These are phyloP conservation scores for Saiga tatarica DNA, from an alignment of 2,113 vertebrate species.

Conservation along the genomic window DNA sequence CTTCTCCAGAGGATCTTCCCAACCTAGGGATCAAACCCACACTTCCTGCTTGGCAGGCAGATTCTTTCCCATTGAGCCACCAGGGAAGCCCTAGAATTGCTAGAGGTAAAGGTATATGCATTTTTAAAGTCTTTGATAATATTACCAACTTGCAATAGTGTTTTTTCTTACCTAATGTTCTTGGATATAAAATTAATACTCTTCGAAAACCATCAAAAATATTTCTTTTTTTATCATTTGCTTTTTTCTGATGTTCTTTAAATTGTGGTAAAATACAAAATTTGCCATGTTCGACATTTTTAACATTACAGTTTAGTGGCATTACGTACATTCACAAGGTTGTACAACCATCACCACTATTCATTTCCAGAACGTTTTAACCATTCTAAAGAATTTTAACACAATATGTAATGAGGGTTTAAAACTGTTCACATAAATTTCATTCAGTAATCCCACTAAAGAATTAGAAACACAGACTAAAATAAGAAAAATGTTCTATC, in stretches of 20 bases:
- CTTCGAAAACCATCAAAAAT: neutral
- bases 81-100: neutral
- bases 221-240: neutral
- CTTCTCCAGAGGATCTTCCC: neutral
- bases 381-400: neutral
- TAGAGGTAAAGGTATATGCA: neutral
- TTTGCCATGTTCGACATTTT: neutral
- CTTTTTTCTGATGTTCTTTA: neutral
- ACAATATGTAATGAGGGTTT: neutral
- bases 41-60: neutral
- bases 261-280: neutral
- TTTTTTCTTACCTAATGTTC: neutral
- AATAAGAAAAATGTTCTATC: neutral
- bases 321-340: neutral
- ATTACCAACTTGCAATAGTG: neutral
- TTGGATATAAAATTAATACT: slow-evolving; percentile 11
- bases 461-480: neutral
- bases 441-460: neutral
- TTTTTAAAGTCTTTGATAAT: neutral
- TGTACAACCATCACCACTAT: neutral
- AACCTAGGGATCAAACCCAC: neutral
- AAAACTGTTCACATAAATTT: neutral
- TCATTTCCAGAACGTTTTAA: neutral
- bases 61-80: neutral
- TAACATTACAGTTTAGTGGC: neutral